Evolutionary conservation across 2,888 invertebrate genomes (phyloP).

Genomic region (Conchocele bisecta): DNA sequence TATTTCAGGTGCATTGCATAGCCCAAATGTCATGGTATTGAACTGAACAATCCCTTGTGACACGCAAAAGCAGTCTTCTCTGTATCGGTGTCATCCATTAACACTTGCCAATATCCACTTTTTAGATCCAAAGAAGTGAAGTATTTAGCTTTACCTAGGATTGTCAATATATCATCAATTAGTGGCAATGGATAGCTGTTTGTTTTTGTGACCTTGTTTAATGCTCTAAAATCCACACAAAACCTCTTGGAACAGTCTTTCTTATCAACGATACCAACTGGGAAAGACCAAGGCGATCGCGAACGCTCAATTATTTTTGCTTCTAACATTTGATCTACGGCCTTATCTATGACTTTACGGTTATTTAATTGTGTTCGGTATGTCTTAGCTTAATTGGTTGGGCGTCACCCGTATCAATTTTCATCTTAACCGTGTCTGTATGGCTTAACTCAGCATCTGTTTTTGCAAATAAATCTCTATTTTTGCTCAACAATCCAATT

Average conservation of each 20-base stretch:
- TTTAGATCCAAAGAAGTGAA: constrained; percentile 34
- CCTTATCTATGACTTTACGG: constrained; percentile 24
- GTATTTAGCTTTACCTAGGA: constrained; percentile 31
- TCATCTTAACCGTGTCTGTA: constrained; percentile 30
- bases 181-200: constrained; percentile 27
- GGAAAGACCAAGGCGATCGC: constrained; percentile 41
- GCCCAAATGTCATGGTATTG: constrained; percentile 34
- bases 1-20: constrained; percentile 25
- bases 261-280: constrained; percentile 27
- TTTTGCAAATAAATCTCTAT: constrained; percentile 37
- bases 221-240: constrained; percentile 16
- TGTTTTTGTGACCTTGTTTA: constrained; percentile 17
- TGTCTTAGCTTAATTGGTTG: constrained; percentile 22
- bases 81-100: constrained; percentile 36
- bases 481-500: constrained; percentile 20
- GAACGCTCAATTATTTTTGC: constrained; percentile 10
- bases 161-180: constrained; percentile 26
- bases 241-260: constrained; percentile 20
- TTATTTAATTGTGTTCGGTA: constrained; percentile 23
- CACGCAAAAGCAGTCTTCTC: constrained; percentile 46
- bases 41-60: constrained; percentile 42
- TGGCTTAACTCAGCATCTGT: constrained; percentile 34
- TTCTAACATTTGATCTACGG: constrained; percentile 36
- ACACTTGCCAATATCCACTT: constrained; percentile 47
- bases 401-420: constrained; percentile 15